Evolutionary conservation across 2,797 vertebrate species (phyloP).

Genomic region (Tarsius wallacei): DNA sequence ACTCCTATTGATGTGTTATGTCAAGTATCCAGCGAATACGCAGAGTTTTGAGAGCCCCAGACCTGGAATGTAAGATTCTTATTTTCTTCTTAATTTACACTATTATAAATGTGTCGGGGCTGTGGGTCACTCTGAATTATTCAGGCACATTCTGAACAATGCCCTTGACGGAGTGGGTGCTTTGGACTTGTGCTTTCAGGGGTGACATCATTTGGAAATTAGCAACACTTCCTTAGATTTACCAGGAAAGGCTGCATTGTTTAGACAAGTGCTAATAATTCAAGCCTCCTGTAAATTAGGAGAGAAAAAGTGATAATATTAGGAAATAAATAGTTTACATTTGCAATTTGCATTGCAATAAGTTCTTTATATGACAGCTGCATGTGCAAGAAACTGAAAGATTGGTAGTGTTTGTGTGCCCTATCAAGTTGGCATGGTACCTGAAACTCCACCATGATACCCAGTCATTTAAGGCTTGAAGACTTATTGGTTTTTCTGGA

Average conservation of each 20-base stretch:
- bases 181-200: slow-evolving; percentile 13
- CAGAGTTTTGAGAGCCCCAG: not conserved
- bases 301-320: slow-evolving; percentile 60
- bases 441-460: not conserved
- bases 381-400: not conserved
- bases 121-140: slow-evolving; percentile 42
- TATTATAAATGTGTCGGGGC: not conserved
- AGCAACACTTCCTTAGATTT: slow-evolving; percentile 22
- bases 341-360: not conserved
- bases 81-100: slow-evolving; percentile 72
- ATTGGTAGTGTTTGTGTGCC: not conserved
- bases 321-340: slow-evolving; percentile 41
- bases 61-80: slow-evolving; percentile 36
- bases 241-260: not conserved
- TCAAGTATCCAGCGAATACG: not conserved
- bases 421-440: rapidly evolving
- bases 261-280: slow-evolving; percentile 76
- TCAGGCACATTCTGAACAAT: not conserved
- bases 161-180: not conserved
- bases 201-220: slow-evolving; percentile 52
- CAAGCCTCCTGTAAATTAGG: slow-evolving; percentile 69
- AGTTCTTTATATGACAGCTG: not conserved
- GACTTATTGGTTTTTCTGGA: not conserved
- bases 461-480: not conserved
- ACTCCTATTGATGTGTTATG: rapidly evolving